Conservation (phyloP, 2,888 invertebrate species). For the Sinopyrophorus schimmeli region DNA sequence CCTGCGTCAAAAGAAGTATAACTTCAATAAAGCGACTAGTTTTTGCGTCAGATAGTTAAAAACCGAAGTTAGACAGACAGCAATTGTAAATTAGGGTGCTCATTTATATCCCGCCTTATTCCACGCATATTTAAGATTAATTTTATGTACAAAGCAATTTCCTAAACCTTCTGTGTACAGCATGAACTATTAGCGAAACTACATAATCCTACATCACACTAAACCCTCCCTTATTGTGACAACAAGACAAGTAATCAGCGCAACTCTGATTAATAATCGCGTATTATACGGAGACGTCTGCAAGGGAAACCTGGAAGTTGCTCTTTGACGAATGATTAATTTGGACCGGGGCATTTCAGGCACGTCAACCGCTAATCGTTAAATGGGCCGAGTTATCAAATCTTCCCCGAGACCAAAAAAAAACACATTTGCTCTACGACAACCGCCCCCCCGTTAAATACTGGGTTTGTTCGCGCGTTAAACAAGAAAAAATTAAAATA, state of each 20-base stretch:
- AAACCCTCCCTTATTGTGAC: conserved; percentile 25
- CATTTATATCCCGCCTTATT: neutral
- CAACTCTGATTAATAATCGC: conserved; percentile 31
- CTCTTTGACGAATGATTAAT: conserved; percentile 32
- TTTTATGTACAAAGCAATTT: conserved; percentile 16
- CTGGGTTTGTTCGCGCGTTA: too few species aligned
- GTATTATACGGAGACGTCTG: conserved; percentile 25
- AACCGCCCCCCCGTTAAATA: too few species aligned
- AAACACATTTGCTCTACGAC: conserved; percentile 11
- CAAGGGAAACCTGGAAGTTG: conserved; percentile 22
- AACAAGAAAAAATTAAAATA: too few species aligned
- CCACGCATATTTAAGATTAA: conserved; percentile 13
- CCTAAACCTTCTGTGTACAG: conserved; percentile 14
- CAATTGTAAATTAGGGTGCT: too few species aligned
- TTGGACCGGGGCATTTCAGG: conserved; percentile 25
- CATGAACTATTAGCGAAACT: conserved; percentile 23
- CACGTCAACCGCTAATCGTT: conserved; percentile 25
- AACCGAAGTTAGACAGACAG: too few species aligned
- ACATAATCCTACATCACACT: conserved; percentile 24
- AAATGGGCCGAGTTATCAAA: conserved; percentile 15
- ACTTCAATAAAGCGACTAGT: too few species aligned
- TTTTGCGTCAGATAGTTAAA: too few species aligned
- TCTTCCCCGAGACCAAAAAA: conserved; percentile 21
- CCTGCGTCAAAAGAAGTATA: too few species aligned
- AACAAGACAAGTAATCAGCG: conserved; percentile 29